phyloP scores from a whole-genome alignment of 2,797 vertebrate species.

The Loriculus beryllinus region DNA sequence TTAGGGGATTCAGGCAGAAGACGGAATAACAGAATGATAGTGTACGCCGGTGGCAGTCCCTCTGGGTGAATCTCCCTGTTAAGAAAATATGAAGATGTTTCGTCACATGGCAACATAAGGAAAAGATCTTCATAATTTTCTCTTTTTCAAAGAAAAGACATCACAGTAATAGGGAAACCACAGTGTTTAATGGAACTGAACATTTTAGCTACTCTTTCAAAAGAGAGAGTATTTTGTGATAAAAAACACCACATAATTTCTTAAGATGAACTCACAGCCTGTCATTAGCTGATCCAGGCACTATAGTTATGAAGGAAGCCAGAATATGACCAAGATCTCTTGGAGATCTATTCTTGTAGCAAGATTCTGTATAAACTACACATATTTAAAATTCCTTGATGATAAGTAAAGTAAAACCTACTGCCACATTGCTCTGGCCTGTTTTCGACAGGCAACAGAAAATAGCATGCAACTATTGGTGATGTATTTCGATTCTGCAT shows the following conservation, averaged over 20 bases:
- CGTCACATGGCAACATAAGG: background rate
- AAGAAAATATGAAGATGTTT: slow-evolving; percentile 5
- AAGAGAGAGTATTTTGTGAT: background rate
- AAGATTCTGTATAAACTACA: background rate
- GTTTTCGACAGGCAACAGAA: background rate
- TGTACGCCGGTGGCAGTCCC: slow-evolving; percentile 88
- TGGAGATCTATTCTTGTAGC: background rate
- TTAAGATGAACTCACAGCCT: background rate
- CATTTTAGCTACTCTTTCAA: background rate
- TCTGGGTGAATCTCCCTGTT: slow-evolving; percentile 92
- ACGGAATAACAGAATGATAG: slow-evolving; percentile 91
- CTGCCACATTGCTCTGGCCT: background rate
- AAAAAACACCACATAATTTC: background rate
- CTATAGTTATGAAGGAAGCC: background rate
- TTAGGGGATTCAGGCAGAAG: slow-evolving; percentile 88
- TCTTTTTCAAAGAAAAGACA: background rate
- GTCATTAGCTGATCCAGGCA: background rate
- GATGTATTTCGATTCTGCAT: background rate
- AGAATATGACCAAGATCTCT: background rate
- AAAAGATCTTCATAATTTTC: background rate
- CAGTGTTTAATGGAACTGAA: background rate
- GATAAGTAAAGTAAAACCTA: background rate
- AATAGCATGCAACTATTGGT: background rate
- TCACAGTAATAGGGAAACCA: background rate
- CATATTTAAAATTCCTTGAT: background rate